Conservation (phyloP, 2,797 vertebrate genomes). For the Halcyon chelicuti region DNA sequence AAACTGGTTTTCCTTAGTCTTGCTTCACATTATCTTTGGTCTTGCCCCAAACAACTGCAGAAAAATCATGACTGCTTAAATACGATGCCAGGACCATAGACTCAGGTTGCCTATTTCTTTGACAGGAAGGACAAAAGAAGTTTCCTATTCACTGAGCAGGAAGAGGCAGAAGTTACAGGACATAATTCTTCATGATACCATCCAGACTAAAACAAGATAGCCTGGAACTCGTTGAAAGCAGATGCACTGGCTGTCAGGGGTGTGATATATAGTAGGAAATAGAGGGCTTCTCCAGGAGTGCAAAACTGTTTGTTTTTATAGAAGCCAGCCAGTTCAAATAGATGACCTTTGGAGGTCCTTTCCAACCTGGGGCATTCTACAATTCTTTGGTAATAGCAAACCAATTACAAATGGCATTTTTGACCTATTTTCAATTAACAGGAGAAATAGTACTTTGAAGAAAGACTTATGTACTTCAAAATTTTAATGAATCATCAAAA, state of each 20-base stretch:
- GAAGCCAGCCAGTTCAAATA: neutral
- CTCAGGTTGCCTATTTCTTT: neutral
- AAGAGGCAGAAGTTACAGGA: neutral
- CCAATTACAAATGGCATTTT: no score
- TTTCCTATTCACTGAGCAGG: neutral
- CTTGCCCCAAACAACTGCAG: neutral
- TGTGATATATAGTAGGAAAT: neutral
- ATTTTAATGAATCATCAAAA: no score
- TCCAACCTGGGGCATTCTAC: no score
- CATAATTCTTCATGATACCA: rapidly evolving
- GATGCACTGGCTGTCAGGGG: neutral
- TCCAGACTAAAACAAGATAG: neutral
- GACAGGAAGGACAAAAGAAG: neutral
- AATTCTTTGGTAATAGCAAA: no score
- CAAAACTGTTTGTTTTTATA: no score
- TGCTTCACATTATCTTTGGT: neutral
- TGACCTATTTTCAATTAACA: no score
- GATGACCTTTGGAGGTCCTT: neutral
- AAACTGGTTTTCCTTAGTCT: neutral
- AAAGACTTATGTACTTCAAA: no score
- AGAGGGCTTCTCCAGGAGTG: neutral
- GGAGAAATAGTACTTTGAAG: no score
- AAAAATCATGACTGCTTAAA: neutral
- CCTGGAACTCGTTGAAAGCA: neutral
- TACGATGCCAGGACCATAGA: neutral